Conservation (phyloP, 1,140 invertebrate species). For the Drosophila pruinosa region DNA sequence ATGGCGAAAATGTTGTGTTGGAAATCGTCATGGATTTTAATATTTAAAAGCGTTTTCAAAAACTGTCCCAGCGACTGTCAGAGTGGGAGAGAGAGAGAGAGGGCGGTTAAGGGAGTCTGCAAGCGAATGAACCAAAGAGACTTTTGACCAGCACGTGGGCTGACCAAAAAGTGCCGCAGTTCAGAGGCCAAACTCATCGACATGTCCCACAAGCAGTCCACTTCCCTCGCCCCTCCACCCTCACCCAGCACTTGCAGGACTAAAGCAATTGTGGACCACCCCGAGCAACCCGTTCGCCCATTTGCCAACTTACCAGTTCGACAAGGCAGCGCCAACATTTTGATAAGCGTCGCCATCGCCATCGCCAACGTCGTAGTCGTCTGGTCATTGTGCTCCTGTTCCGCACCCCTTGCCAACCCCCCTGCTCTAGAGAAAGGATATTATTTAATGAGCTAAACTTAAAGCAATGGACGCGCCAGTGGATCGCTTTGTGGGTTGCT, state of each 20-base stretch:
- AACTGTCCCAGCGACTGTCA: constrained; percentile 56
- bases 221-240: constrained; percentile 4
- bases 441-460: constrained; percentile 81
- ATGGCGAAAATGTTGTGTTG: constrained; percentile 71
- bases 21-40: constrained; percentile 81
- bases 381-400: constrained; percentile 24
- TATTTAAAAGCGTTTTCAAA: constrained; percentile 81
- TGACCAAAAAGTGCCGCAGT: constrained; percentile 69
- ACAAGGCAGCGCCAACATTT: constrained; percentile 72
- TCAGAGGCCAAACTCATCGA: constrained; percentile 79
- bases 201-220: constrained; percentile 65
- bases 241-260: not conserved
- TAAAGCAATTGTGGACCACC: not conserved
- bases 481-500: not conserved
- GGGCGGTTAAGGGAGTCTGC: not conserved
- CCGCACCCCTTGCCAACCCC: not conserved
- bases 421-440: constrained; percentile 63
- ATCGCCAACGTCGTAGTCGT: constrained; percentile 3
- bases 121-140: constrained; percentile 18
- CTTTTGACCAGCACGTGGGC: constrained; percentile 54
- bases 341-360: constrained; percentile 58
- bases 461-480: constrained; percentile 51
- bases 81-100: not conserved
- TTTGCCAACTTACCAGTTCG: too few relatives aligned
- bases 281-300: constrained; percentile 40